Evolutionary conservation across 2,113 vertebrate genomes (phyloP).

Genomic region (Quiscalus mexicanus): DNA sequence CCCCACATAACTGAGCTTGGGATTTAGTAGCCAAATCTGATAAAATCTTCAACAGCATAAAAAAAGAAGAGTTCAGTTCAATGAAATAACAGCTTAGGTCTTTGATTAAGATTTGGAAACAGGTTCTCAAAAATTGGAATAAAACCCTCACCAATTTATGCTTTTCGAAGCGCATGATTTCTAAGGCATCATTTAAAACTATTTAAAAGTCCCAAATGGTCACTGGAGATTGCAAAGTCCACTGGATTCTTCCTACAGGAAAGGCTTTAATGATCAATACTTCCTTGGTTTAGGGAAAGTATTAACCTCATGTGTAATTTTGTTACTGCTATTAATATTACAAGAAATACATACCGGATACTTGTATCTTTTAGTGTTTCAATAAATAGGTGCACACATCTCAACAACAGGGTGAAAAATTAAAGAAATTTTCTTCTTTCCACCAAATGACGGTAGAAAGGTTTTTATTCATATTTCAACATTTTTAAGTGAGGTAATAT

Average conservation of each 20-base stretch:
- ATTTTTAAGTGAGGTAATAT: not conserved
- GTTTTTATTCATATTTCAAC: not conserved
- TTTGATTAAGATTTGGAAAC: not conserved
- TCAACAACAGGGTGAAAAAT: not conserved
- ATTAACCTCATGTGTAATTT: fast-evolving
- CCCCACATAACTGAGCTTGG: not conserved
- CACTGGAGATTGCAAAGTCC: not conserved
- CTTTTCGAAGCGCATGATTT: not conserved
- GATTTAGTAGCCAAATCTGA: not conserved
- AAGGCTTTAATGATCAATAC: not conserved
- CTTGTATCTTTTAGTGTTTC: not conserved
- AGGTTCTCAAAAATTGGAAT: not conserved
- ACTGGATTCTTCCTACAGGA: not conserved
- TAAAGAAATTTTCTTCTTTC: not conserved
- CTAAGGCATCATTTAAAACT: not conserved
- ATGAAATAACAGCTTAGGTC: not conserved
- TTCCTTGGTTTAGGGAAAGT: not conserved
- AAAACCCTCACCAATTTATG: fast-evolving
- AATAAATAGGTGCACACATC: not conserved
- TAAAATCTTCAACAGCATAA: not conserved
- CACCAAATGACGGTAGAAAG: not conserved
- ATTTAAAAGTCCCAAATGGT: not conserved
- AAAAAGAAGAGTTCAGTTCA: not conserved
- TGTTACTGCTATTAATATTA: not conserved
- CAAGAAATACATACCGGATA: not conserved